Evolutionary conservation across 2,888 invertebrate genomes (phyloP), one percentile per base, ranked within the genome.

Genomic region (Drosophila buzzatii): DNA sequence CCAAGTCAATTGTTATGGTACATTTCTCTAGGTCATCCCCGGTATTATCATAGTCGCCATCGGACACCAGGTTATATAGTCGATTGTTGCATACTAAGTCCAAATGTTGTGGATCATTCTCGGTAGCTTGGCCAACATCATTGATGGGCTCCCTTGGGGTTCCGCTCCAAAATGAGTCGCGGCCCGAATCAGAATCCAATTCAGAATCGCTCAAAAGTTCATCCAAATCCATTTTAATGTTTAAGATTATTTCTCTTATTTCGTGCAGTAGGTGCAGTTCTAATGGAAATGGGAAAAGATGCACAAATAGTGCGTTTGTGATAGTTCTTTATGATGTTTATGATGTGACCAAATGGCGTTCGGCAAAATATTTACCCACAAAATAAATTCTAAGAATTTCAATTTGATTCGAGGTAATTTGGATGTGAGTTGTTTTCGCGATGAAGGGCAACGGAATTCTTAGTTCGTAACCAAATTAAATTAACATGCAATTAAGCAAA

Each of bases 331-430:
- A n/a, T n/a, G n/a, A n/a, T 23, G 23, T 31, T 55, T 7, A 6
- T 44, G 16, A 14, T 8, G 7, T 23, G 14, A 14, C 45, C 45
- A 45, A 45, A 5, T 4, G 27, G 9, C 0, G 6, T 5, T 49
- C 14, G 6, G 7, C 33, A 18, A 23, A 41, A 64, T 64, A 64
- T 58, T 64, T 64, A 64, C 64, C 64, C 51, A 35, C 33, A 47
- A 63, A 20, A 63, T 45, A 35, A 41, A 60, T 6, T 33, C 33
- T 39, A 42, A 42, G 8, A 53, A 42, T 39, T 31, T 39, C 16
- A 14, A 49, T 37, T 23, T 12, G 7, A 39, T 47, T n/a, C 20
- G 39, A 39, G 49, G 16, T 3, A 3, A 45, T 45, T 35, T 47
- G 27, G 16, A 27, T 27, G 6, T 27, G 27, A 27, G 27, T 27